phyloP scores from a whole-genome alignment of 2,113 vertebrate genomes.

The Eretmochelys imbricata region DNA sequence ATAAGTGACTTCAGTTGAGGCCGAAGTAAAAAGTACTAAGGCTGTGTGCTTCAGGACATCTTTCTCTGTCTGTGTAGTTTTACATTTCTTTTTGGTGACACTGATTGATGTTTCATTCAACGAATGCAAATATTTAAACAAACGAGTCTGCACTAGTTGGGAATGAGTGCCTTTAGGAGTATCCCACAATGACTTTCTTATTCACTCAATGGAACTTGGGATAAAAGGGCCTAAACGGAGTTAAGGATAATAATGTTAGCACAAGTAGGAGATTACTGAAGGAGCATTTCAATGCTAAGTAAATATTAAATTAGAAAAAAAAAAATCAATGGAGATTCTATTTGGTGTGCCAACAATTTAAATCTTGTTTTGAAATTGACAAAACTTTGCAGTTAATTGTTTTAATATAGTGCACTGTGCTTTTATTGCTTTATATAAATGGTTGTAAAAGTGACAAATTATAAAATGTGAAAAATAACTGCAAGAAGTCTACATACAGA shows the following conservation, averaged over 20 bases:
- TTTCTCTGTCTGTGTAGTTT: background rate
- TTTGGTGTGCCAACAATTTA: background rate
- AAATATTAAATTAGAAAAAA: background rate
- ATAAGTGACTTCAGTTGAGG: background rate
- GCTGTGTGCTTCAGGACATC: background rate
- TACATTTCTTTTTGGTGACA: conserved; percentile 24
- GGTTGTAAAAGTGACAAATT: background rate
- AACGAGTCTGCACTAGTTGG: conserved; percentile 50
- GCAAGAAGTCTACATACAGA: background rate
- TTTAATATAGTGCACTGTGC: background rate
- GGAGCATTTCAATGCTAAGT: background rate
- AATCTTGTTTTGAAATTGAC: background rate
- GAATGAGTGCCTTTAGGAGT: conserved; percentile 18
- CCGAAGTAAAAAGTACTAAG: background rate
- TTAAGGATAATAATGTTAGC: background rate
- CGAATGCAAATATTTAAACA: conserved; percentile 22
- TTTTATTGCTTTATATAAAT: background rate
- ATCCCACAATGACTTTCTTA: conserved; percentile 20
- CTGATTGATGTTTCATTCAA: conserved; percentile 31
- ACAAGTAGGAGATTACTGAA: background rate
- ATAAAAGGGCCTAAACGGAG: background rate
- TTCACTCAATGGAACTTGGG: conserved; percentile 10
- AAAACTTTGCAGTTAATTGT: rapidly evolving
- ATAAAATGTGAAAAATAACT: background rate
- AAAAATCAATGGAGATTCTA: background rate